Base-by-base conservation (phyloP, 2,797 vertebrate genomes). In the Arrhamphus sclerolepis region DNA sequence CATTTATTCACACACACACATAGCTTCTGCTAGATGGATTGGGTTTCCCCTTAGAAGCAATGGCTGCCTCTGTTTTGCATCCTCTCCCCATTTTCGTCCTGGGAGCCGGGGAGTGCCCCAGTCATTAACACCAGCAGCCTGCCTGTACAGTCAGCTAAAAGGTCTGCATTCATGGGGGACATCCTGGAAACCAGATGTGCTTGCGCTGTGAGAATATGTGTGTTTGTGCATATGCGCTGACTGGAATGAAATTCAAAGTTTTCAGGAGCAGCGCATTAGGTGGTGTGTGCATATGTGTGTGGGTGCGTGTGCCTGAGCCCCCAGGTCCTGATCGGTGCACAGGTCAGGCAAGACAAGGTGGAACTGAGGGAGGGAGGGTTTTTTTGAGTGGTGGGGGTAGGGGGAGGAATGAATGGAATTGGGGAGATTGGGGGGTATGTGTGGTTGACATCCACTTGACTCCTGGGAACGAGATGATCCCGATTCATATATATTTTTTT, bases 101-200 rank as follows among this genome's bases (percentile, higher is more conserved):
- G 55, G 80, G 80, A 82, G 74, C 68, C 1, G 17, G 74, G 73
- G 70, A 83, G 84, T 86, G 79, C 70, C 81, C 79, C 62, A 56
- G 70, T 91, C 90, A 89, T 89, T 88, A 90, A 87, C 89, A 89
- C 83, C 72, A 74, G 72, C 60, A 63, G 77, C 65, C 57, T 22
- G 73, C 52, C 58, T 46, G 71, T 43, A 75, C 66, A 40, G 26
- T 59, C 83, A 85, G 73, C 87, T 89, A 77, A 89, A 84, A 87
- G 86, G 81, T 77, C 66, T 60, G 71, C 80, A 83, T 87, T 88
- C 59, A 89, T 75, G 72, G 71, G 66, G 70, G 80, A 66, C 70
- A 71, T 81, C 85, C 88, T 89, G 83, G 70, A 89, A 83, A 89
- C 85, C 89, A 91, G 87, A 88, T 90, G 89, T 89, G 79, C 71